These are phyloP conservation scores for Pempheris klunzingeri DNA, from an alignment of 2,797 vertebrate species.

Conservation along the genomic window DNA sequence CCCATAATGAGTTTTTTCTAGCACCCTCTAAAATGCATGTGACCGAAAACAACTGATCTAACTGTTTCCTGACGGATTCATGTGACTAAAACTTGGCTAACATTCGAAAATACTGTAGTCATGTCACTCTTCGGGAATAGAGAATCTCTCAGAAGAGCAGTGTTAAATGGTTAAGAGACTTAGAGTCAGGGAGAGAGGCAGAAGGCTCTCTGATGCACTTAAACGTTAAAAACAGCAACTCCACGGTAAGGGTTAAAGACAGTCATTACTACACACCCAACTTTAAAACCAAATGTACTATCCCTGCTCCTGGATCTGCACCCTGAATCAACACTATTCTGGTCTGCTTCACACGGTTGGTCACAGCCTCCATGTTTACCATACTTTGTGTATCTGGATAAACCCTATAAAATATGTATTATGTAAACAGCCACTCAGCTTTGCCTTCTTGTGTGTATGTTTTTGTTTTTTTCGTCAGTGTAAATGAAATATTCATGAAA, in stretches of 20 bases:
- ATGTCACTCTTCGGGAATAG: no score
- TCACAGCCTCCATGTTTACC: neutral
- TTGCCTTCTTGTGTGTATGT: neutral
- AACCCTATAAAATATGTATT: slow-evolving; percentile 19
- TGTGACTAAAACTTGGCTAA: no score
- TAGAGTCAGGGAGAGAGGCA: no score
- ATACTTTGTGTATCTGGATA: neutral
- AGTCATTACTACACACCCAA: slow-evolving; percentile 13
- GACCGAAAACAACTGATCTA: no score
- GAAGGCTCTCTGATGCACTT: neutral
- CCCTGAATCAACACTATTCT: neutral
- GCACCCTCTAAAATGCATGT: no score
- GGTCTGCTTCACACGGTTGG: neutral
- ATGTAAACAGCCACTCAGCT: neutral
- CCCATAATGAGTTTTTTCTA: no score
- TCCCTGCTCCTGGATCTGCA: neutral
- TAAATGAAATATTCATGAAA: slow-evolving; percentile 20
- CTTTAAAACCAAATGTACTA: neutral
- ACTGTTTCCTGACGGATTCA: no score
- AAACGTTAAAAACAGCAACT: neutral
- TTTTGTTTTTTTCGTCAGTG: neutral
- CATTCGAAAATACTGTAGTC: no score
- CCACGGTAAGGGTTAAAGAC: neutral
- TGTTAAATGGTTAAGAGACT: no score
- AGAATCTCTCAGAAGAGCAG: no score